Evolutionary conservation across 2,797 vertebrate genomes (phyloP).

Genomic region (Mallotus villosus): DNA sequence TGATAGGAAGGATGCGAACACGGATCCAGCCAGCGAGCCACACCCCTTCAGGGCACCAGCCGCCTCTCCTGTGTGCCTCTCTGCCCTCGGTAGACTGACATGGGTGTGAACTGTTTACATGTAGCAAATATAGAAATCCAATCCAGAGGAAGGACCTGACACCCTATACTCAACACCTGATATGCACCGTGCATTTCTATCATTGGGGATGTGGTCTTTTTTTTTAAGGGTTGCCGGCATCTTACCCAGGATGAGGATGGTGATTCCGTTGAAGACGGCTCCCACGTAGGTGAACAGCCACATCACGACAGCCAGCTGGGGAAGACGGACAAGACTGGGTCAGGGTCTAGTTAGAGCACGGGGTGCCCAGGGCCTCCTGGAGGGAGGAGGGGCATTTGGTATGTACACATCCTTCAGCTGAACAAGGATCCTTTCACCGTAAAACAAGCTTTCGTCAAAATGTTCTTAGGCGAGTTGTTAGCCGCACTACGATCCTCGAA

Average conservation of each 20-base stretch:
- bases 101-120: no score
- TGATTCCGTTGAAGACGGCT: constrained; percentile 92
- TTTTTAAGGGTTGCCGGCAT: neutral
- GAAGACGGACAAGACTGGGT: constrained; percentile 6
- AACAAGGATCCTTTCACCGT: no score
- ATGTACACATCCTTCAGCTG: no score
- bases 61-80: neutral
- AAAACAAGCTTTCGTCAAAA: no score
- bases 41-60: neutral
- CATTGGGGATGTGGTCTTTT: no score
- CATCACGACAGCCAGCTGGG: constrained; percentile 89
- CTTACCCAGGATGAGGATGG: constrained; percentile 91
- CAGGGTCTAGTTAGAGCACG: constrained; percentile 1
- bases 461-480: no score
- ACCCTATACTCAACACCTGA: no score
- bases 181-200: no score
- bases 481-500: neutral
- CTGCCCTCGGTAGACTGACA: no score
- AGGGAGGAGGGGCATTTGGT: neutral
- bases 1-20: neutral
- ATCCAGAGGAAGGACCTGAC: no score
- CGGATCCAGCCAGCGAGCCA: neutral
- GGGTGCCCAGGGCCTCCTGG: neutral
- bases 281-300: constrained; percentile 93
- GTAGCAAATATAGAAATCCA: no score